Base-by-base conservation (phyloP, 1,140 invertebrate species). In the Brachionus angularis region DNA sequence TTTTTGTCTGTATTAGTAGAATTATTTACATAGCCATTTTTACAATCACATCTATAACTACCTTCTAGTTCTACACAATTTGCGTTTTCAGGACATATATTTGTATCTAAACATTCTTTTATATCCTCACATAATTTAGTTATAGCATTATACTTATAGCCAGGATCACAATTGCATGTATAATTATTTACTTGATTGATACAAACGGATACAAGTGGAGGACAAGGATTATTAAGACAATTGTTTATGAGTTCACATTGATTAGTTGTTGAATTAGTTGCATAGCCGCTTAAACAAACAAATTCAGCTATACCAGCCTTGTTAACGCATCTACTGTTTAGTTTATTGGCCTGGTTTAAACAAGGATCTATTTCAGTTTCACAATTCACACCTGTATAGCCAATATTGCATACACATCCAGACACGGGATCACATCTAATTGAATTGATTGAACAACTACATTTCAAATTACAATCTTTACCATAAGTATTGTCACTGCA, bases 351-450 rank as follows among this genome's bases (percentile, higher is more conserved):
- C 12, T 42, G 10, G 16, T 16, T 16, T 42, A 10, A 16, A 42
- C 62, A 67, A 47, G 62, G 29, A 46, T 67, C 4, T 14, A 67
- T 33, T 47, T 16, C 27, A 14, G 18, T 34, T 31, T 7, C 1
- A 29, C 62, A 67, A 29, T 46, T 23, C 10, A 50, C 4, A 10
- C 62, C 62, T 23, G 21, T 46, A 21, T 33, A 67, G 10, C 62
- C 62, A 16, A 14, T 2, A 10, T 46, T 10, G 29, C 62, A 67
- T 33, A 67, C 16, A 18, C 42, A 47, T 18, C 62, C 62, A 7
- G 5, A 10, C 18, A 16, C 44, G 18, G 62, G 62, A 42, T 67
- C 62, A 21, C 62, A 67, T 33, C 16, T 50, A 2, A 67, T 10
- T 27, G 21, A 16, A 23, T 67, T 67, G 0, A 5, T 8, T 18